These are phyloP conservation scores for Aspiorhynchus laticeps DNA, from an alignment of 2,113 vertebrate species.

Conservation along the genomic window DNA sequence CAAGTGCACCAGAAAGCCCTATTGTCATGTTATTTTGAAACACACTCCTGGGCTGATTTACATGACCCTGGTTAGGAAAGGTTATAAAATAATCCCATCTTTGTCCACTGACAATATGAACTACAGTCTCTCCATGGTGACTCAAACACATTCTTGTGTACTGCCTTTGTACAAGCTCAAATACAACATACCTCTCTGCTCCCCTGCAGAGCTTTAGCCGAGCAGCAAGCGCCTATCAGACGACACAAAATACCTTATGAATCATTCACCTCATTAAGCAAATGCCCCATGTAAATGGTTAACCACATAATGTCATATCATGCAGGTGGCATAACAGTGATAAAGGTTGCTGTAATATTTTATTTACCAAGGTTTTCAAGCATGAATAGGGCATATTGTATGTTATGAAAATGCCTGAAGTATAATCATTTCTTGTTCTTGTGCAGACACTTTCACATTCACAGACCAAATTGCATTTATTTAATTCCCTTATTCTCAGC, in stretches of 20 bases:
- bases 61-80: constrained; percentile 71
- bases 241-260: constrained; percentile 15
- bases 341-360: constrained; percentile 24
- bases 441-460: not conserved
- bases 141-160: constrained; percentile 73
- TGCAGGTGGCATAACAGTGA: constrained; percentile 3
- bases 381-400: constrained; percentile 2
- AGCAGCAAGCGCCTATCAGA: not conserved
- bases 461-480: not conserved
- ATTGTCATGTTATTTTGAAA: constrained; percentile 56
- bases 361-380: constrained; percentile 27
- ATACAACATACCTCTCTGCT: constrained; percentile 25
- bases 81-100: constrained; percentile 73
- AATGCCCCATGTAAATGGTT: constrained; percentile 46
- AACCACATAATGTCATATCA: constrained; percentile 25
- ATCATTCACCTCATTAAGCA: constrained; percentile 47
- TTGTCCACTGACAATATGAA: constrained; percentile 72
- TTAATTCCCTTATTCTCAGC: constrained; percentile 15
- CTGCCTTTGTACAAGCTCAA: constrained; percentile 58
- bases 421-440: not conserved
- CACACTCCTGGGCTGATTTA: constrained; percentile 72
- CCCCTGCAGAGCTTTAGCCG: constrained; percentile 36
- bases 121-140: constrained; percentile 73
- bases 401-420: not conserved
- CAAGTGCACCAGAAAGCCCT: constrained; percentile 61